Evolutionary conservation across 1,140 invertebrate genomes (phyloP).

Genomic region (Calephelis virginiensis): DNA sequence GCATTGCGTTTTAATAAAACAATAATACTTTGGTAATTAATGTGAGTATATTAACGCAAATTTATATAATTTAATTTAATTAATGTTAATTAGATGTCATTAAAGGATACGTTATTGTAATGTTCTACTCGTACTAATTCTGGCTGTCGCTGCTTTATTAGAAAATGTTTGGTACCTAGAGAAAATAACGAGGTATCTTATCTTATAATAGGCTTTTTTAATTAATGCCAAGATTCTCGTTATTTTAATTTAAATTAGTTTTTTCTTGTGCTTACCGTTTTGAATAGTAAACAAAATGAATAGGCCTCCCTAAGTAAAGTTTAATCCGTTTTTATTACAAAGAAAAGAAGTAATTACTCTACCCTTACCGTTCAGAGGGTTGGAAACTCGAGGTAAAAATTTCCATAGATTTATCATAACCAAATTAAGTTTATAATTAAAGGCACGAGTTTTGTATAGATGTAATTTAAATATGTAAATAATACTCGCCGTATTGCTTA

Average conservation of each 20-base stretch:
- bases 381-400: conserved; percentile 73
- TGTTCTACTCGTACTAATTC: too few relatives aligned
- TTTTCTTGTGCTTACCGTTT: conserved; percentile 65
- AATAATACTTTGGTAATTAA: too few relatives aligned
- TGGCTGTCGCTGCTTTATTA: too few relatives aligned
- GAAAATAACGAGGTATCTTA: conserved; percentile 6
- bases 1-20: too few relatives aligned
- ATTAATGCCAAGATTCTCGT: conserved; percentile 21
- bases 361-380: conserved; percentile 71
- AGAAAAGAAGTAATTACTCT: conserved; percentile 78
- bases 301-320: conserved; percentile 75
- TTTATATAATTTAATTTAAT: too few relatives aligned
- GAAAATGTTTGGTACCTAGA: background rate
- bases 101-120: too few relatives aligned
- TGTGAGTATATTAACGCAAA: too few relatives aligned
- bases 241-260: conserved; percentile 57
- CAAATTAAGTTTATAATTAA: conserved; percentile 78
- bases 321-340: conserved; percentile 78
- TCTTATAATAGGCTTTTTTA: conserved; percentile 19
- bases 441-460: conserved; percentile 76
- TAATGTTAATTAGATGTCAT: too few relatives aligned
- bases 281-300: conserved; percentile 77
- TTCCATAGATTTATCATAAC: conserved; percentile 78
- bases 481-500: conserved; percentile 51
- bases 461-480: conserved; percentile 75